Evolutionary conservation across 2,888 invertebrate species (phyloP).

Genomic region (Chydorus sphaericus): DNA sequence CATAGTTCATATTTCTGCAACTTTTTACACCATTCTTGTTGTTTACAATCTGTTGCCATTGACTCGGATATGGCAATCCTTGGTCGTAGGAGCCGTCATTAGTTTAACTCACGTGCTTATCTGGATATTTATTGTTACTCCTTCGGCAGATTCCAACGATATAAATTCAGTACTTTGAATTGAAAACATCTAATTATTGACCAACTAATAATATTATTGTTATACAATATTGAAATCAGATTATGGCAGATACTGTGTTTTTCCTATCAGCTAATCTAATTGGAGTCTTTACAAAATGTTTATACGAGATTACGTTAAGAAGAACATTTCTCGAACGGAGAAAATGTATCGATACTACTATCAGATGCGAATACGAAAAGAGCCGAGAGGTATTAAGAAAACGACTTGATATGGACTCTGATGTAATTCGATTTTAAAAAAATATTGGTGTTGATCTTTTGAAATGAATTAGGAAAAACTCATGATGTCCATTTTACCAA

Average conservation of each 20-base stretch:
- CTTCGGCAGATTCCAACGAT: no score
- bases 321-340: constrained; percentile 74
- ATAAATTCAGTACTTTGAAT: no score
- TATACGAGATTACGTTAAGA: constrained; percentile 75
- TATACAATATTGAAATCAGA: no score
- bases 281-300: constrained; percentile 73
- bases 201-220: no score
- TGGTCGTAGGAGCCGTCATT: constrained; percentile 52
- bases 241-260: constrained; percentile 54
- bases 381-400: no score
- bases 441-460: no score
- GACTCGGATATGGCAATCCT: constrained; percentile 52
- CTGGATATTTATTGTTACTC: no score
- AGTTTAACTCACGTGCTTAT: constrained; percentile 48
- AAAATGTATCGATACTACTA: constrained; percentile 70
- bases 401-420: no score
- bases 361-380: constrained; percentile 63
- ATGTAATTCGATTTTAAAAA: no score
- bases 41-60: constrained; percentile 74
- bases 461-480: no score
- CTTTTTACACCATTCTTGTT: constrained; percentile 46
- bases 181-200: no score
- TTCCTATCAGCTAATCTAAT: constrained; percentile 59
- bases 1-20: constrained; percentile 20
- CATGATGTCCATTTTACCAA: constrained; percentile 70